These are phyloP conservation scores for Scaptomyza pallida DNA, from an alignment of 1,140 invertebrate species.

Conservation along the genomic window DNA sequence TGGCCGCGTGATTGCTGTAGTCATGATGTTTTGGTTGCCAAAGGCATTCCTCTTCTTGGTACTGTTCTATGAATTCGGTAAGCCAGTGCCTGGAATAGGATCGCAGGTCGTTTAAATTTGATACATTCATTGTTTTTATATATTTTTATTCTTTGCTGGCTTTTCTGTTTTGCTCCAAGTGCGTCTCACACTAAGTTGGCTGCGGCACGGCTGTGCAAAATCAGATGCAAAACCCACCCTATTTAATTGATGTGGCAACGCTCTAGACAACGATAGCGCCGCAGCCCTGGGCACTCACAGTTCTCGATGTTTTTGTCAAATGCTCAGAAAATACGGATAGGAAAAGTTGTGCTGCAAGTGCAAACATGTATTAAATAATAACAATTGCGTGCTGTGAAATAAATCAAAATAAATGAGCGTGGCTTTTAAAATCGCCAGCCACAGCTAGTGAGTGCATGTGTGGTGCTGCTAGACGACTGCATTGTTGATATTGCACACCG, in stretches of 20 bases:
- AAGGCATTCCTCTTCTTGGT: slow-evolving; percentile 81
- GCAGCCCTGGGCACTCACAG: slow-evolving; percentile 23
- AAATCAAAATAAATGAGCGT: slow-evolving; percentile 36
- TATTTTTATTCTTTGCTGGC: slow-evolving; percentile 43
- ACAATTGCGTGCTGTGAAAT: slow-evolving; percentile 18
- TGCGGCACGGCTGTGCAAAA: slow-evolving; percentile 32
- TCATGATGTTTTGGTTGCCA: slow-evolving; percentile 84
- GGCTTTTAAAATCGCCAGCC: not conserved
- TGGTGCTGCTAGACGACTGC: slow-evolving; percentile 5
- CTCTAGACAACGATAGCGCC: not conserved
- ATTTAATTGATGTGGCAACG: slow-evolving; percentile 13
- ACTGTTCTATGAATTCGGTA: slow-evolving; percentile 82
- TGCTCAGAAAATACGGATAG: slow-evolving; percentile 23
- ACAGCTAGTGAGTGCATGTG: slow-evolving; percentile 24
- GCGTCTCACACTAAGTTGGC: slow-evolving; percentile 68
- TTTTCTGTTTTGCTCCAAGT: slow-evolving; percentile 64
- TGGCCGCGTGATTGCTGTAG: slow-evolving; percentile 77
- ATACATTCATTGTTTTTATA: slow-evolving; percentile 61
- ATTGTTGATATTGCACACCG: slow-evolving; percentile 29
- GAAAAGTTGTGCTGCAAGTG: slow-evolving; percentile 42
- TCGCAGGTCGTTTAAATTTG: slow-evolving; percentile 64
- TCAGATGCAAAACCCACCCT: slow-evolving; percentile 3
- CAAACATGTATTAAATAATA: slow-evolving; percentile 45
- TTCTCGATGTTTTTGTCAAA: slow-evolving; percentile 44
- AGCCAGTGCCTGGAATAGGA: slow-evolving; percentile 81